Conservation (phyloP, 92 coral and sea anemone genomes). For the Parazoanthus atlanticus region DNA sequence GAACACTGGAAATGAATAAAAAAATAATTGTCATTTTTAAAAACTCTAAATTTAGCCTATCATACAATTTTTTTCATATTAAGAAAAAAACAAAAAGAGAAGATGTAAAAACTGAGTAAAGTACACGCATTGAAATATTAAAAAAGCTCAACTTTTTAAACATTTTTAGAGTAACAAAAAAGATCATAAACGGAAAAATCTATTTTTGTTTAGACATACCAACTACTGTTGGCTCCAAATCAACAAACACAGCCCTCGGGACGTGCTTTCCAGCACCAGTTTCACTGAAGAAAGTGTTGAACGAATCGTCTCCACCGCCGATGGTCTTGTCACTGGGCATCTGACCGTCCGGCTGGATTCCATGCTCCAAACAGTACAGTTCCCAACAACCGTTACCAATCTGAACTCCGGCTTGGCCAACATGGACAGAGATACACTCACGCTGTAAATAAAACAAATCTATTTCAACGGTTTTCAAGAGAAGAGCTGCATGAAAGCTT, state of each 20-base stretch:
- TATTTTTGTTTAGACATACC: conserved; percentile 58
- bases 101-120: neutral
- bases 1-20: too few species aligned
- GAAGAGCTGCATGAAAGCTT: neutral
- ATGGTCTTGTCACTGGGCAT: conserved; percentile 59
- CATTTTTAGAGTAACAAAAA: neutral
- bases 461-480: neutral
- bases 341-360: conserved; percentile 57
- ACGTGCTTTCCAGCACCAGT: conserved; percentile 97
- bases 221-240: conserved; percentile 96
- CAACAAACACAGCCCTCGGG: conserved; percentile 95
- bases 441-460: conserved; percentile 23
- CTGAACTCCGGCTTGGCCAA: conserved; percentile 65
- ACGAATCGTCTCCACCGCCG: conserved; percentile 59
- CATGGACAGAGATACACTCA: conserved; percentile 60
- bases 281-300: conserved; percentile 92
- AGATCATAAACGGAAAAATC: neutral
- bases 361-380: conserved; percentile 57
- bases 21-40: too few species aligned
- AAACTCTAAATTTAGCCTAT: too few species aligned
- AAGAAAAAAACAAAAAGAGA: neutral
- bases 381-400: conserved; percentile 59
- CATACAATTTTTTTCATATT: neutral
- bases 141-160: neutral
- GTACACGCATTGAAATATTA: neutral